Evolutionary conservation across 2,797 vertebrate genomes (phyloP).

Genomic region (Acrossocheilus fasciatus): DNA sequence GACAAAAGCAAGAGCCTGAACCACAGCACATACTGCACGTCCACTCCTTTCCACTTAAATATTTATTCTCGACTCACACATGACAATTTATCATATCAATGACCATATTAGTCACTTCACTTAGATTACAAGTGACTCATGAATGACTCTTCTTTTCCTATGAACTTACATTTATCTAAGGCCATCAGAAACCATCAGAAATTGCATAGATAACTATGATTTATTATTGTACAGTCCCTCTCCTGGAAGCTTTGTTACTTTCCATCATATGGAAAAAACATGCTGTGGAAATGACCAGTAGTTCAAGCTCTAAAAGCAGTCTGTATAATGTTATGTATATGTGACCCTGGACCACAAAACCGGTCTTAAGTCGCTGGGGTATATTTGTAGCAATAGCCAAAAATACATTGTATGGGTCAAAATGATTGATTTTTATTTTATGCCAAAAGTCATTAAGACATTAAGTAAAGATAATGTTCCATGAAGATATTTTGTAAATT

Average conservation of each 20-base stretch:
- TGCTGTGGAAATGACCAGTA: constrained; percentile 61
- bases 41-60: constrained; percentile 49
- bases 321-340: constrained; percentile 2
- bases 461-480: too few relatives aligned
- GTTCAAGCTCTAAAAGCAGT: constrained; percentile 64
- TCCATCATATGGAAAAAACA: constrained; percentile 58
- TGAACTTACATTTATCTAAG: not conserved
- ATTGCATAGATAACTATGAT: constrained; percentile 62
- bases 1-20: constrained; percentile 52
- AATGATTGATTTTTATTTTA: too few relatives aligned
- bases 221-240: constrained; percentile 65
- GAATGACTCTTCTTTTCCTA: not conserved
- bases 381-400: too few relatives aligned
- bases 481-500: too few relatives aligned
- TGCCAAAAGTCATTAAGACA: too few relatives aligned
- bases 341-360: too few relatives aligned
- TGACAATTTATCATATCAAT: not conserved
- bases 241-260: constrained; percentile 31
- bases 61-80: constrained; percentile 48
- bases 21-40: constrained; percentile 14
- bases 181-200: constrained; percentile 63
- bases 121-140: constrained; percentile 3
- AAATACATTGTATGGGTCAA: too few relatives aligned
- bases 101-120: not conserved
- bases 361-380: too few relatives aligned